phyloP scores from a whole-genome alignment of 2,888 invertebrate genomes.

The Clusia tigrina region DNA sequence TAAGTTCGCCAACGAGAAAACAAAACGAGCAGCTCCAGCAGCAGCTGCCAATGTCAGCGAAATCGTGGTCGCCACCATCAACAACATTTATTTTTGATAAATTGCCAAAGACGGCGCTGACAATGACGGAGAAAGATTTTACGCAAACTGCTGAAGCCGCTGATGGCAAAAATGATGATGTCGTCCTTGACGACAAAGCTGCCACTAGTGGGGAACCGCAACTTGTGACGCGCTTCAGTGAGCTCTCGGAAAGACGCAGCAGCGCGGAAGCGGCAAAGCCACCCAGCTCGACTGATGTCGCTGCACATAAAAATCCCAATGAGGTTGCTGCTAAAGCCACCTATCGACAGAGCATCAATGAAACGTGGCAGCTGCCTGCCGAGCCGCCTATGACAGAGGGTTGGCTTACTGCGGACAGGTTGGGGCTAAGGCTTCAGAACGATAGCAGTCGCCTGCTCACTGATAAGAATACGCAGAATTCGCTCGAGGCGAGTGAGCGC shows the following conservation, averaged over 20 bases:
- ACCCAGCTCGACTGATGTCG: too few species aligned
- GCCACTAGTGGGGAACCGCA: not conserved
- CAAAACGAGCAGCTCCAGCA: constrained; percentile 20
- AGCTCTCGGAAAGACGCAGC: not conserved
- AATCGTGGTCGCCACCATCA: constrained; percentile 22
- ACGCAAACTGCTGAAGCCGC: constrained; percentile 29
- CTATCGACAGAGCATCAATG: too few species aligned
- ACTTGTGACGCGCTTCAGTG: not conserved
- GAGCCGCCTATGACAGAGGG: not conserved
- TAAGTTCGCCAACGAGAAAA: not conserved
- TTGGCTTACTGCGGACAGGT: too few species aligned
- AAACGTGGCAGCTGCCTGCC: not conserved
- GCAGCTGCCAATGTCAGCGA: constrained; percentile 20
- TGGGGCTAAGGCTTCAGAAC: too few species aligned
- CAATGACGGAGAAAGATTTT: constrained; percentile 7
- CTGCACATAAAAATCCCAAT: too few species aligned
- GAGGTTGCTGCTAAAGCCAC: too few species aligned
- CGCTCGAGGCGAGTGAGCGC: too few species aligned
- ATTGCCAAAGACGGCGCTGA: constrained; percentile 44
- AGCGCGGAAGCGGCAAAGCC: not conserved
- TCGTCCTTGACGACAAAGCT: not conserved
- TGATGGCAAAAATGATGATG: too few species aligned
- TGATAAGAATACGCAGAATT: too few species aligned
- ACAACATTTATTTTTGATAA: constrained; percentile 50
- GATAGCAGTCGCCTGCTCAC: too few species aligned